phyloP scores from a whole-genome alignment of 1,140 invertebrate genomes.

The Formica selysi region DNA sequence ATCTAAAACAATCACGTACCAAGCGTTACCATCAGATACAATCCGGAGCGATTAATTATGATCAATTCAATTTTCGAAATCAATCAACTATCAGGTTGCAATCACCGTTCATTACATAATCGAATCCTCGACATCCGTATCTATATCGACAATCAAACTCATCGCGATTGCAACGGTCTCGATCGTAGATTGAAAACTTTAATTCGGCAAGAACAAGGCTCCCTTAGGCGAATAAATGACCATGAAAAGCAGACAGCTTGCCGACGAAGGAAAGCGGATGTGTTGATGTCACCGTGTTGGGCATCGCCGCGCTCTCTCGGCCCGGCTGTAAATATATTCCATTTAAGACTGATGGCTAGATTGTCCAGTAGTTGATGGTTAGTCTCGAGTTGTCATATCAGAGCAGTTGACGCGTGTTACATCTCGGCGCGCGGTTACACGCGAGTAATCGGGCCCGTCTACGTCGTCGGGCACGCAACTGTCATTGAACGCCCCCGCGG shows the following conservation, averaged over 20 bases:
- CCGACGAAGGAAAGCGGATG: slow-evolving; percentile 51
- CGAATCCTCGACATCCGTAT: neutral
- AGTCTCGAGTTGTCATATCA: slow-evolving; percentile 70
- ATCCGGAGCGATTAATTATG: neutral
- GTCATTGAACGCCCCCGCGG: slow-evolving; percentile 59
- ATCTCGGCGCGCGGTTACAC: slow-evolving; percentile 24
- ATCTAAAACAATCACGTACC: slow-evolving; percentile 11
- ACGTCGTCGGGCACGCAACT: slow-evolving; percentile 24
- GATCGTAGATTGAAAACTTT: too few species aligned
- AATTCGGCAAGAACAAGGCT: neutral
- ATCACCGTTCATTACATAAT: slow-evolving; percentile 4
- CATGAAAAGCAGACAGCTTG: slow-evolving; percentile 24
- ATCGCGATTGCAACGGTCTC: neutral
- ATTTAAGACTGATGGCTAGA: slow-evolving; percentile 78
- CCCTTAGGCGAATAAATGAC: neutral
- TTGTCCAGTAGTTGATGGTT: slow-evolving; percentile 72
- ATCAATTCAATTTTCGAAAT: slow-evolving; percentile 2
- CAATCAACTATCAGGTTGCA: neutral
- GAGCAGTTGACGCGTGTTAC: slow-evolving; percentile 66
- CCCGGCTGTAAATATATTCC: slow-evolving; percentile 75
- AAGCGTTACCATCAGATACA: neutral
- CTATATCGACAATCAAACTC: neutral
- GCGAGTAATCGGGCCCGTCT: slow-evolving; percentile 54
- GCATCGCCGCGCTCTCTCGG: slow-evolving; percentile 29
- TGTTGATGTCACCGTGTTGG: slow-evolving; percentile 42